These are phyloP conservation scores for Thysanoteuthis rhombus DNA, from an alignment of 2,888 invertebrate species.

Conservation along the genomic window DNA sequence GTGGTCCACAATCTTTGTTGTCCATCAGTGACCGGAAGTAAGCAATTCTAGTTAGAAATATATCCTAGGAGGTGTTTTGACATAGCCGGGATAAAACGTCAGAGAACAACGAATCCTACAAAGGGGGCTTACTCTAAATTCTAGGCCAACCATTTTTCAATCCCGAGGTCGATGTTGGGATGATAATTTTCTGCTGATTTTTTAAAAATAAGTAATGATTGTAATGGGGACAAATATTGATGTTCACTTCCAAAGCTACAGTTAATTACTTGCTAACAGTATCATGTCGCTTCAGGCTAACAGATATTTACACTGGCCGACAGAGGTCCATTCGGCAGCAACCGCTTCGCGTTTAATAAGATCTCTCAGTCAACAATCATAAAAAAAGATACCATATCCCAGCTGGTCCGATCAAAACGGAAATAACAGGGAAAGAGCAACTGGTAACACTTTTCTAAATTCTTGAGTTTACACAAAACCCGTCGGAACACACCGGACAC, in stretches of 20 bases:
- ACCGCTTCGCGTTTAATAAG: background rate
- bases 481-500: background rate
- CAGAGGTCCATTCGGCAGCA: background rate
- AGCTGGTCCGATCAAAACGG: background rate
- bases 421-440: background rate
- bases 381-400: background rate
- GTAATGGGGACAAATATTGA: background rate
- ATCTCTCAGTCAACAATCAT: background rate
- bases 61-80: too few relatives aligned
- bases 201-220: background rate
- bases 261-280: background rate
- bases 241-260: background rate
- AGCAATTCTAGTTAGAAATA: too few relatives aligned
- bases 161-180: background rate
- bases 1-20: too few relatives aligned
- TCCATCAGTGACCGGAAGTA: too few relatives aligned
- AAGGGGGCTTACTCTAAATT: too few relatives aligned
- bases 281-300: background rate
- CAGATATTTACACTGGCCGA: background rate
- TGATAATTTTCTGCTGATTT: background rate
- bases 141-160: background rate
- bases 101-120: too few relatives aligned
- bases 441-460: too few relatives aligned
- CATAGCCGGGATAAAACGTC: too few relatives aligned
- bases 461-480: background rate